These are phyloP conservation scores for Rhynchotus rufescens DNA, from an alignment of 2,797 vertebrate genomes.

Conservation along the genomic window DNA sequence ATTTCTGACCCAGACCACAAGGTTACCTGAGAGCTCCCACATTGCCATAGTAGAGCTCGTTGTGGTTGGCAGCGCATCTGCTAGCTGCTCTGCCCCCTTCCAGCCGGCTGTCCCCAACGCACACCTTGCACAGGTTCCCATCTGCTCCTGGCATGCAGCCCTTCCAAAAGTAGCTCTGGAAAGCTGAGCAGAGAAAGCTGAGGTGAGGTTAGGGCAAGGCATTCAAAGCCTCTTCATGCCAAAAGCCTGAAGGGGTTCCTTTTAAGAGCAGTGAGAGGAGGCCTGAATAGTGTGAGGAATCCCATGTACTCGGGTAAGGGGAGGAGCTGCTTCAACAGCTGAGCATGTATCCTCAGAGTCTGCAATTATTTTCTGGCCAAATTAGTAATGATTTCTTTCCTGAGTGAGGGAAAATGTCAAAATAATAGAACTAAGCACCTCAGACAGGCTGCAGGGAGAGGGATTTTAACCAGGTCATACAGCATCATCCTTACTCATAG, in stretches of 20 bases:
- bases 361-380: neutral
- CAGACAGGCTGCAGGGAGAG: neutral
- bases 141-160: conserved; percentile 90
- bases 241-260: neutral
- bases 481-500: neutral
- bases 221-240: neutral
- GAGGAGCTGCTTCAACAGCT: neutral
- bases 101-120: conserved; percentile 86
- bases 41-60: conserved; percentile 92
- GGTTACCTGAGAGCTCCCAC: conserved; percentile 89
- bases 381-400: neutral
- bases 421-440: neutral
- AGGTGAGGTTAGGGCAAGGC: neutral
- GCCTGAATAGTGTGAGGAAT: neutral
- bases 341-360: neutral
- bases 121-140: conserved; percentile 90
- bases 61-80: conserved; percentile 89
- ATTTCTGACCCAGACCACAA: neutral
- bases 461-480: neutral
- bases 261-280: neutral
- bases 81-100: conserved; percentile 77
- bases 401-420: neutral
- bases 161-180: conserved; percentile 90
- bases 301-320: neutral
- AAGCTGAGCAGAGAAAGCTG: conserved; percentile 75